phyloP scores from a whole-genome alignment of 2,113 vertebrate genomes.

The Seriola dumerili region DNA sequence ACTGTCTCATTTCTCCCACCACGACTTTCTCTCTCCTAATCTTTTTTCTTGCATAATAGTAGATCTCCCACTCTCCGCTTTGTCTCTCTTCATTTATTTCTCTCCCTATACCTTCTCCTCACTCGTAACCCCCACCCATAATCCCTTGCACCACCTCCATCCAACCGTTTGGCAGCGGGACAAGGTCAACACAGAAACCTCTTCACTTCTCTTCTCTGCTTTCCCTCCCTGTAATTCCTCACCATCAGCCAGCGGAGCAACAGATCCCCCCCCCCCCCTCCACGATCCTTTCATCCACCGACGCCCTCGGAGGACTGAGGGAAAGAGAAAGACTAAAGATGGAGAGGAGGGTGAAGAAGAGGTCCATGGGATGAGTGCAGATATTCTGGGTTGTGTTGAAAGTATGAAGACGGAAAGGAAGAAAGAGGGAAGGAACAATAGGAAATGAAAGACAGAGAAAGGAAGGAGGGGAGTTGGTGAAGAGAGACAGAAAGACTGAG shows the following conservation, averaged over 20 bases:
- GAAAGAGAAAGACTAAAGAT: constrained; percentile 1
- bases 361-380: constrained; percentile 16
- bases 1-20: background rate
- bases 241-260: constrained; percentile 36
- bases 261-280: constrained; percentile 15
- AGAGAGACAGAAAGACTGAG: constrained; percentile 27
- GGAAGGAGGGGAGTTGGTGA: background rate
- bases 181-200: constrained; percentile 72
- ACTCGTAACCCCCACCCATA: constrained; percentile 40
- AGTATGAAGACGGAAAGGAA: background rate
- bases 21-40: background rate
- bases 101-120: constrained; percentile 23
- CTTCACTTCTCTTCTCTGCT: constrained; percentile 49
- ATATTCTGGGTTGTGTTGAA: constrained; percentile 18
- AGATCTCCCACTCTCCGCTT: background rate
- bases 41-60: background rate
- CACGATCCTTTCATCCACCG: constrained; percentile 36
- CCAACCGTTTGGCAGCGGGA: constrained; percentile 65
- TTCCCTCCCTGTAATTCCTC: constrained; percentile 53
- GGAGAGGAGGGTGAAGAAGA: constrained; percentile 43
- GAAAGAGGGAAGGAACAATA: constrained; percentile 17
- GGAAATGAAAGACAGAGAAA: constrained; percentile 37
- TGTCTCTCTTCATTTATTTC: constrained; percentile 1
- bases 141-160: constrained; percentile 32
- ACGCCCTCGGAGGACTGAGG: constrained; percentile 7